These are phyloP conservation scores for Dromococcyx pavoninus DNA, from an alignment of 2,797 vertebrate species.

Conservation along the genomic window DNA sequence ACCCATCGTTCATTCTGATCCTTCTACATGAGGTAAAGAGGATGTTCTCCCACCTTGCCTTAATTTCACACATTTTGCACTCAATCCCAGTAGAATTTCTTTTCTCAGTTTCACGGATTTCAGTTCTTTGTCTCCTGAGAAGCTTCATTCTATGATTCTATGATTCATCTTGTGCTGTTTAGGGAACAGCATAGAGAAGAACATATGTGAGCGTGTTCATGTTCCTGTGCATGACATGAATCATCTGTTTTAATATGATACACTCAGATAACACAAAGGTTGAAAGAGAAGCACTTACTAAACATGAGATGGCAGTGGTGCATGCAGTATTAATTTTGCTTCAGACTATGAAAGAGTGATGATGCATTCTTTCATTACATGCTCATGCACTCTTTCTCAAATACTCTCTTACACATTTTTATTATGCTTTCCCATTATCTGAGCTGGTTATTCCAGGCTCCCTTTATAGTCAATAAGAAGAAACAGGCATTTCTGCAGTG, in stretches of 20 bases:
- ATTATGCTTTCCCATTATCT: neutral
- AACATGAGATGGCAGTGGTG: conserved; percentile 14
- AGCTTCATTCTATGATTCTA: too few species aligned
- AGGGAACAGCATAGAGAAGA: neutral
- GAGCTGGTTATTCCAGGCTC: neutral
- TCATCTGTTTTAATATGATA: conserved; percentile 6
- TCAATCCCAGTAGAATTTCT: conserved; percentile 72
- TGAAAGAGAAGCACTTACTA: conserved; percentile 26
- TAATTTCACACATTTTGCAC: conserved; percentile 72
- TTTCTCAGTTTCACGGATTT: conserved; percentile 61
- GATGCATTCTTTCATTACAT: conserved; percentile 16
- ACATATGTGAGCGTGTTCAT: neutral
- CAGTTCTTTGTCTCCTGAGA: conserved; percentile 69
- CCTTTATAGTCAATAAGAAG: neutral
- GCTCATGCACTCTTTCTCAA: neutral
- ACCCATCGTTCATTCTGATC: neutral
- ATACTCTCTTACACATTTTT: neutral
- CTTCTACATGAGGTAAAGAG: neutral
- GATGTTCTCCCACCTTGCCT: conserved; percentile 70
- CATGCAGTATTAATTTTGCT: neutral
- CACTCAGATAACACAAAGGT: neutral
- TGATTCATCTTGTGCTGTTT: conserved; percentile 22
- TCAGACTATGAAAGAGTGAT: neutral
- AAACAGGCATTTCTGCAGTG: neutral
- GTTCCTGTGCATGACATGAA: neutral